A percentile compares a stretch with the other conserved stretches of the same genome.
Conservation (phyloP, 2,888 invertebrate species). For the Charanyca ferruginea region DNA sequence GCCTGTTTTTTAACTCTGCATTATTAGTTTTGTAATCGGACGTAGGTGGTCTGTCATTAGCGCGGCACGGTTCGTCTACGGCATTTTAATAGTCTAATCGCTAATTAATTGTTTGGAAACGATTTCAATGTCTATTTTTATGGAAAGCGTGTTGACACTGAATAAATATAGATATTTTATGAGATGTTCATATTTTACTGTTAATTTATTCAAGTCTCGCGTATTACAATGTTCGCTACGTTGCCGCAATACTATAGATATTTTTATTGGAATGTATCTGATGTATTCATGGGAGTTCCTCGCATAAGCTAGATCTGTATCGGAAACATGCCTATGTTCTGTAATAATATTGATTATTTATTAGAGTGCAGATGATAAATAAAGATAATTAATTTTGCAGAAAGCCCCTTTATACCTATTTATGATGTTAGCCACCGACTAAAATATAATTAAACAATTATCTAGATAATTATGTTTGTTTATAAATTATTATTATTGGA, state of each 20-base stretch:
- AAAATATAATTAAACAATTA: too few species aligned
- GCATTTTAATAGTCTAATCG: slow-evolving; percentile 80
- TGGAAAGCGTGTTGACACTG: slow-evolving; percentile 63
- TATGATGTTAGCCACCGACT: slow-evolving; percentile 31
- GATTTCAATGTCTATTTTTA: slow-evolving; percentile 62
- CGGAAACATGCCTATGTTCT: slow-evolving; percentile 30
- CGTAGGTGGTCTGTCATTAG: slow-evolving; percentile 87
- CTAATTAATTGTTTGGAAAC: slow-evolving; percentile 72
- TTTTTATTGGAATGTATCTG: slow-evolving; percentile 49
- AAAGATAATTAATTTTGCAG: slow-evolving; percentile 38
- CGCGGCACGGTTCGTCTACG: slow-evolving; percentile 75
- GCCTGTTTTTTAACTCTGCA: slow-evolving; percentile 83
- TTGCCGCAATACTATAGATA: slow-evolving; percentile 33
- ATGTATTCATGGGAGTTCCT: slow-evolving; percentile 44
- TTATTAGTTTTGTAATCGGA: slow-evolving; percentile 83
- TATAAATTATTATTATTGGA: too few species aligned
- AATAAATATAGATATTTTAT: slow-evolving; percentile 63
- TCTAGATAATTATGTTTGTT: neutral
- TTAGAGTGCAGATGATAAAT: slow-evolving; percentile 36
- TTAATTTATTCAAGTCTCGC: slow-evolving; percentile 61
- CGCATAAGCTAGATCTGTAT: slow-evolving; percentile 58
- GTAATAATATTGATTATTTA: slow-evolving; percentile 55
- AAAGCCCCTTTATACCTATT: slow-evolving; percentile 28
- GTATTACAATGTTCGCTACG: slow-evolving; percentile 44
- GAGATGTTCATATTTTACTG: slow-evolving; percentile 52